Evolutionary conservation across 2,797 vertebrate species (phyloP), one percentile per base, ranked within the genome.

Genomic region (Eptatretus atami): DNA sequence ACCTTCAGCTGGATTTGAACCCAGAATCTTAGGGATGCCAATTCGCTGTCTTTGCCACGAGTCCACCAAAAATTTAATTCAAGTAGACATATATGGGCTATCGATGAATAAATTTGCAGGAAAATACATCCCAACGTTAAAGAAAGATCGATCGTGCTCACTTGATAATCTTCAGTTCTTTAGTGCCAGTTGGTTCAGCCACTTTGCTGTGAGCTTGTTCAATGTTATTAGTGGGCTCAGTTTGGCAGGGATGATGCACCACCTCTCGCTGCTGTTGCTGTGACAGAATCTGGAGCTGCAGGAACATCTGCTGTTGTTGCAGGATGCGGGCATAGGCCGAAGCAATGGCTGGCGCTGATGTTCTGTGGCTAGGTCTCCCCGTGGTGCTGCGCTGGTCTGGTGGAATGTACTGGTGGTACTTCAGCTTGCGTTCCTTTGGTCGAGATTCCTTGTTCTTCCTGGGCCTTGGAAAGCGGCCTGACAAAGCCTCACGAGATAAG

Each of bases 321-420:
- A 82, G 69, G 64, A 80, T 73, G 25, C 76, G 74, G 63, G 79
- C 80, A 68, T 78, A 78, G 67, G 80, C 77, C 1, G 80, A 73
- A 70, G 81, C 78, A 64, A 76, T 70, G 66, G 75, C 63, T 53
- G 67, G 63, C 6, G 65, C 67, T 25, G 57, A n/a, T 25, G 57
- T 9, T n/a, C n/a, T 25, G 11, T n/a, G n/a, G n/a, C 11, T 25
- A 9, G 57, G 57, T 12, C 24, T 9, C n/a, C 24, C 57, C 12
- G 57, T n/a, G 57, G 57, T 25, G 13, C 66, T 65, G 70, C 77
- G 78, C 66, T 78, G 80, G 71, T 82, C 77, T 6, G 82, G 81
- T 68, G 83, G 82, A 78, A 85, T 82, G 76, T 87, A 86, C 69
- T 84, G 83, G 71, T 90, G 82, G 74, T 87, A 85, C 69, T 84